Conservation (phyloP, 2,797 vertebrate species). For the Austrolebias charrua region DNA sequence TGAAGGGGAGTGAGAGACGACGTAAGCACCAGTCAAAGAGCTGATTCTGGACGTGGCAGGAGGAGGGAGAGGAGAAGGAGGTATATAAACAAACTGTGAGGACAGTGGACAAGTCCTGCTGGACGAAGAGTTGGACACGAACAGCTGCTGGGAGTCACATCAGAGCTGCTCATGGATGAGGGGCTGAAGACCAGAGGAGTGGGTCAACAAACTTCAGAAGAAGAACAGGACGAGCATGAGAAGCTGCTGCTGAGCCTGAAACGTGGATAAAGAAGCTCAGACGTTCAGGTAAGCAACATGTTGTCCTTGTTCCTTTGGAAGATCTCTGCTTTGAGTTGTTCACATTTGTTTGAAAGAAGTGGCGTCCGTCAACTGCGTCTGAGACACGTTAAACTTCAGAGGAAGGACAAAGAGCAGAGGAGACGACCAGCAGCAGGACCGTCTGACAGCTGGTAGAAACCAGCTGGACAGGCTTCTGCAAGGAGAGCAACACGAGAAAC, state of each 20-base stretch:
- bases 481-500: no score
- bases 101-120: conserved; percentile 40
- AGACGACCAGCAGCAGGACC: no score
- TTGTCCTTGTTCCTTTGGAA: no score
- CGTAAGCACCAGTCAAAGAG: conserved; percentile 33
- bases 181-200: conserved; percentile 37
- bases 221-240: not conserved
- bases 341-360: no score
- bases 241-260: not conserved
- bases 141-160: conserved; percentile 37
- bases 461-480: no score
- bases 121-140: conserved; percentile 24
- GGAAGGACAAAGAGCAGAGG: no score
- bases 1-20: conserved; percentile 58
- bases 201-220: conserved; percentile 28
- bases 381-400: no score
- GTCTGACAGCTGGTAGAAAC: no score
- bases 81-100: conserved; percentile 34
- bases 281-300: no score
- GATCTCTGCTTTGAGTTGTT: no score
- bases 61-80: conserved; percentile 17
- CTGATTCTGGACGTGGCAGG: conserved; percentile 18
- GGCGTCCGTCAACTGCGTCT: no score
- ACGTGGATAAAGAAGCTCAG: no score
- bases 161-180: conserved; percentile 31